A percentile compares a stretch with the other conserved stretches of the same genome.
Evolutionary conservation across 2,888 invertebrate genomes (phyloP).

Genomic region (Drosophila falleni): DNA sequence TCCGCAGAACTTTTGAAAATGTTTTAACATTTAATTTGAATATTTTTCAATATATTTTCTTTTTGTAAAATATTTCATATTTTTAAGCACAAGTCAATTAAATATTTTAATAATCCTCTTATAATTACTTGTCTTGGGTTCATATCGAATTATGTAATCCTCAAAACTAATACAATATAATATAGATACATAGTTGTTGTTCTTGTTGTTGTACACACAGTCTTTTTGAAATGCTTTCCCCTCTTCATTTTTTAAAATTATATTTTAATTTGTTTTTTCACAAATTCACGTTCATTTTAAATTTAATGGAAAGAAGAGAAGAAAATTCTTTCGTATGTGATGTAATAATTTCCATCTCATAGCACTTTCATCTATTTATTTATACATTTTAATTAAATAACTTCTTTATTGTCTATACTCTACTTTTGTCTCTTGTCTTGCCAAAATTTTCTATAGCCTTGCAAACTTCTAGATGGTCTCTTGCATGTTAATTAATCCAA

Average conservation of each 20-base stretch:
- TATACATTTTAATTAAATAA: slow-evolving; percentile 5
- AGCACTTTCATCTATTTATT: neutral
- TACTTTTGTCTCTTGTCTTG: slow-evolving; percentile 64
- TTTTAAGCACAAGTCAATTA: slow-evolving; percentile 72
- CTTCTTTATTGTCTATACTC: slow-evolving; percentile 35
- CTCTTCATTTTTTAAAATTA: slow-evolving; percentile 3
- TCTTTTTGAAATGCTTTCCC: slow-evolving; percentile 28
- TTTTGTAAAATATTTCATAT: slow-evolving; percentile 63
- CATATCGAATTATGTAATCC: slow-evolving; percentile 54
- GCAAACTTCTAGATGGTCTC: slow-evolving; percentile 70
- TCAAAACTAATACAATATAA: slow-evolving; percentile 58
- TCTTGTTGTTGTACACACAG: slow-evolving; percentile 81
- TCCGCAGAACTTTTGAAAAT: slow-evolving; percentile 69
- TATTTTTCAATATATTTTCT: slow-evolving; percentile 46
- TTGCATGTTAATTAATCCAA: slow-evolving; percentile 61
- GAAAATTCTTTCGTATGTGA: neutral
- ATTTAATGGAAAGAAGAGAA: neutral
- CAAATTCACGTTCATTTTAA: neutral
- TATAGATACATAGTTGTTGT: slow-evolving; percentile 79
- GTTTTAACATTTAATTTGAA: slow-evolving; percentile 57
- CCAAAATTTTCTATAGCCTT: slow-evolving; percentile 71
- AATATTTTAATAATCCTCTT: slow-evolving; percentile 46
- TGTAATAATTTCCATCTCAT: slow-evolving; percentile 12
- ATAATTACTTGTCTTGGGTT: slow-evolving; percentile 40
- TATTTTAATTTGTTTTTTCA: neutral